Conservation (phyloP, 2,888 invertebrate genomes). For the Sialis lutaria region DNA sequence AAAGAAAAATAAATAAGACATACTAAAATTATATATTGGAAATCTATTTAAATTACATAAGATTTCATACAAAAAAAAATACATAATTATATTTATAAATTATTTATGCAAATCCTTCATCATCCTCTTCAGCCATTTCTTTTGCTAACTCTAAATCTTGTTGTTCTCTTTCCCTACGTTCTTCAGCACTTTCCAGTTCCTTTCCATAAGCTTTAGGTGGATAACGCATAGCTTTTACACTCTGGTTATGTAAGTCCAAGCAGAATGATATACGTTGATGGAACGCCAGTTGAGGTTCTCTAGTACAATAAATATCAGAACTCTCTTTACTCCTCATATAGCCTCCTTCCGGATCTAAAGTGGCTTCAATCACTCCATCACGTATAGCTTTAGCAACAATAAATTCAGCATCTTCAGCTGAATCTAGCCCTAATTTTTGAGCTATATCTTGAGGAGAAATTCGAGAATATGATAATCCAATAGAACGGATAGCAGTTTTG, state of each 20-base stretch:
- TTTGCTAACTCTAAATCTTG: conserved; percentile 98
- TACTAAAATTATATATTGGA: no score
- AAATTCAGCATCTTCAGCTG: conserved; percentile 95
- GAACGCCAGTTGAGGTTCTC: conserved; percentile 90
- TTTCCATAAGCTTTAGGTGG: conserved; percentile 98
- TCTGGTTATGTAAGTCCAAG: conserved; percentile 93
- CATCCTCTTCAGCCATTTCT: conserved; percentile 99
- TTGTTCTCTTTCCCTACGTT: conserved; percentile 87
- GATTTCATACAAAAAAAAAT: no score
- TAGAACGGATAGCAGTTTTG: conserved; percentile 92
- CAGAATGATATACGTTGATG: conserved; percentile 96
- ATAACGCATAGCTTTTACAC: conserved; percentile 98
- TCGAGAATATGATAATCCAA: conserved; percentile 89
- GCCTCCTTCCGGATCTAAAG: conserved; percentile 85
- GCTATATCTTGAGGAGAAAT: conserved; percentile 94
- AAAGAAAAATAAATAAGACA: no score
- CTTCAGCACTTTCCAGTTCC: conserved; percentile 93
- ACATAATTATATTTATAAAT: no score
- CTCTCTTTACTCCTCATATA: conserved; percentile 97
- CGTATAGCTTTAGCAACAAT: conserved; percentile 96
- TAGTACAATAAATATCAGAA: conserved; percentile 89
- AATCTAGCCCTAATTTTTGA: conserved; percentile 81
- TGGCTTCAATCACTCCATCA: conserved; percentile 97
- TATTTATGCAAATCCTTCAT: conserved; percentile 58
- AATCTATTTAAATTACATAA: no score